A percentile compares a stretch with the other conserved stretches of the same genome.
These are phyloP conservation scores for Drymodes brunneopygia DNA, from an alignment of 2,113 vertebrate genomes.

Conservation along the genomic window DNA sequence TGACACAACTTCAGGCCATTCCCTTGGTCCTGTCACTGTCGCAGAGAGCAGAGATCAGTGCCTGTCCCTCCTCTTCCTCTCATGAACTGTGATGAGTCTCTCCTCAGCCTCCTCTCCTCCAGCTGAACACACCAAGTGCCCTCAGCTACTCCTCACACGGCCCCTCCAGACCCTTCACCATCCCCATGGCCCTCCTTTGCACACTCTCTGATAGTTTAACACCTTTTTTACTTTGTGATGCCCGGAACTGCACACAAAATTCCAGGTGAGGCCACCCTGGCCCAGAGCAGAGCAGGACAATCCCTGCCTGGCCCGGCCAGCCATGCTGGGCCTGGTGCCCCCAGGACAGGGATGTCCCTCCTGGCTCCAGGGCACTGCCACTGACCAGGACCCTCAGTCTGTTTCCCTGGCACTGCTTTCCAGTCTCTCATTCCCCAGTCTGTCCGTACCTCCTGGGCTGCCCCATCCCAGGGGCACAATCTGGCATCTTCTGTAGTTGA, in stretches of 20 bases:
- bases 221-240: not conserved
- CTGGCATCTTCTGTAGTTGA: accelerated
- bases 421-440: not conserved
- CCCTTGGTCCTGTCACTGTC: no score
- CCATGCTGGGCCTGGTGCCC: not conserved
- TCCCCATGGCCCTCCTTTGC: accelerated
- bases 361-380: not conserved
- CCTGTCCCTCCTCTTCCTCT: not conserved
- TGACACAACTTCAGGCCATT: not conserved
- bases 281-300: not conserved
- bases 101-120: not conserved
- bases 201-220: accelerated
- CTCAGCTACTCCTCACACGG: not conserved
- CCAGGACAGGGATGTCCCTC: not conserved
- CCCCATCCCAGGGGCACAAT: not conserved
- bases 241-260: not conserved
- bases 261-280: not conserved
- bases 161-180: not conserved
- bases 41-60: not conserved
- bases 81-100: not conserved
- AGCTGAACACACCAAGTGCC: not conserved
- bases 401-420: not conserved
- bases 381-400: not conserved
- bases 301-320: not conserved
- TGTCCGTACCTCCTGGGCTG: accelerated